Evolutionary conservation across 2,888 invertebrate species (phyloP), one percentile per base, ranked within the genome.

Genomic region (Meta bourneti): DNA sequence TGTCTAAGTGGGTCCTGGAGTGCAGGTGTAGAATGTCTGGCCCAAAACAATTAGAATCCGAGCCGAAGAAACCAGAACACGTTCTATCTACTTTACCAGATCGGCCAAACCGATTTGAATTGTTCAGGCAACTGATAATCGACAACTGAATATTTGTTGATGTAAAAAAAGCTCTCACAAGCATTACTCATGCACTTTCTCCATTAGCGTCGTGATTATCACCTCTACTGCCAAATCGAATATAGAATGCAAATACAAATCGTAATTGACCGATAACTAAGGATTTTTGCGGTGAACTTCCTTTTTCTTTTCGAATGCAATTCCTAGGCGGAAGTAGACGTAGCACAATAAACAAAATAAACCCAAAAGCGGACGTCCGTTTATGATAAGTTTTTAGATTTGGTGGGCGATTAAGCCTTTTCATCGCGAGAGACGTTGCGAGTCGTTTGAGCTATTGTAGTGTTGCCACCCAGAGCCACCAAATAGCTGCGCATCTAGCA

Each of bases 371-470:
- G 90, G 90, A 90, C 80, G 70, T 90, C 90, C 90, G 85, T 34
- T 90, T 75, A 90, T 75, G 90, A 90, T 90, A 90, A 90, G 75
- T 90, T 88, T 75, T 88, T 52, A 20, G 61, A 74, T 61, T 72
- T 90, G 70, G 75, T 19, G 61, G 34, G 70, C 11, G 72, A 74
- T 74, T 75, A 19, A 13, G 61, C 52, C 16, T 71, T 83, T 87
- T 83, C 75, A 49, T 34, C 51, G 81, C 48, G 71, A 49, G 75
- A 85, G 49, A 61, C 52, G 84, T 61, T 54, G 72, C 52, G 85
- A 90, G 70, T 69, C 75, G 51, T 54, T 78, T 83, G 51, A n/a
- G 61, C 82, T 69, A 84, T 81, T 85, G 89, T 89, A 9, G 16
- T 69, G 85, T 81, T 90, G 85, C 85, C 85, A 86, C 48, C 78